phyloP scores from a whole-genome alignment of 2,797 vertebrate genomes.

The Sus cebifrons region DNA sequence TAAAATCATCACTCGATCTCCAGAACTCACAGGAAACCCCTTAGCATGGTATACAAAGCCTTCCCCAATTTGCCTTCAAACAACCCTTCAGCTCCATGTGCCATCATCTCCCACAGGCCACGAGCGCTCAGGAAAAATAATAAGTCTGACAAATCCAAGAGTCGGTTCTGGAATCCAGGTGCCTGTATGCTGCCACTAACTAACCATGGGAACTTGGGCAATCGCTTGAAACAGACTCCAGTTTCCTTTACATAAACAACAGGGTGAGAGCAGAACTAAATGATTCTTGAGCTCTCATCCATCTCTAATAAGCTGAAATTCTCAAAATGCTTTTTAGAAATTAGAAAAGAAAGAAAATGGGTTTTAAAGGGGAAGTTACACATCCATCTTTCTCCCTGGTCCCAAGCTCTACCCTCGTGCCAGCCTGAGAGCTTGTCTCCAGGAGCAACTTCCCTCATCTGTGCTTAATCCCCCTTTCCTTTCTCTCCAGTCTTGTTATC shows the following conservation, averaged over 20 bases:
- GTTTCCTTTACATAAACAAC: not conserved
- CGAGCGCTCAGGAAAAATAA: not conserved
- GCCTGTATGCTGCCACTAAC: not conserved
- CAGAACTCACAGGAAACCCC: not conserved
- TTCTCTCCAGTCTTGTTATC: not conserved
- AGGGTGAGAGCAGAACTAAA: not conserved
- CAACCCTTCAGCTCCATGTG: not conserved
- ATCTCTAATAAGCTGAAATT: not conserved
- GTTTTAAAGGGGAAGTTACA: conserved; percentile 2
- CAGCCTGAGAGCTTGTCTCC: not conserved
- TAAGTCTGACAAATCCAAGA: not conserved
- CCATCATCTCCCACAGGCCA: not conserved
- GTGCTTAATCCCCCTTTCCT: not conserved
- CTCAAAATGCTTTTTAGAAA: not conserved
- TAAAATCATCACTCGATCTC: not conserved
- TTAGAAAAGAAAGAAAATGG: not conserved
- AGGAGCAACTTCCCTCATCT: not conserved
- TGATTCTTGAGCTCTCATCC: not conserved
- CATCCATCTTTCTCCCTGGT: not conserved
- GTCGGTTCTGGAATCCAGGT: not conserved
- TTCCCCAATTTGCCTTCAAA: not conserved
- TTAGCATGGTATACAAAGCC: not conserved
- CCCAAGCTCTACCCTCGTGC: not conserved
- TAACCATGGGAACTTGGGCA: not conserved
- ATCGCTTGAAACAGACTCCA: not conserved